A percentile compares a stretch with the other conserved stretches of the same genome.
These are phyloP conservation scores for Acholoe squamosa DNA, from an alignment of 2,888 invertebrate genomes.

Conservation along the genomic window DNA sequence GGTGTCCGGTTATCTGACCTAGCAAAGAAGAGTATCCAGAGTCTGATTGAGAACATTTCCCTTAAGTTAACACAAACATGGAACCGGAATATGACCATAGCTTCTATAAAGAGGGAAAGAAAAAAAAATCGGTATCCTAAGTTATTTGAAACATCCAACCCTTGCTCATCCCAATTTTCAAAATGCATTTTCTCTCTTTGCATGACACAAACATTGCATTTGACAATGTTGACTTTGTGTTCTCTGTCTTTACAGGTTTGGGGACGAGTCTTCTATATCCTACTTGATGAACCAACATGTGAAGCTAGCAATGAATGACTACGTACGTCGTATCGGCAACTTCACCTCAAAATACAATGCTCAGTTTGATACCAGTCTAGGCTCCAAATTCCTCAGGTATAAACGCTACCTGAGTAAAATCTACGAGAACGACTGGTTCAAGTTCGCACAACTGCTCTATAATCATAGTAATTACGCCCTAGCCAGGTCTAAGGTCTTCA, in stretches of 20 bases:
- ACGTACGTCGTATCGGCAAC: slow-evolving; percentile 48
- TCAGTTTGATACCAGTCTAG: slow-evolving; percentile 55
- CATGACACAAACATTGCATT: too few species aligned
- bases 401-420: slow-evolving; percentile 75
- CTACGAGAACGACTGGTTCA: slow-evolving; percentile 77
- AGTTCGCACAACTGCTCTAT: slow-evolving; percentile 73
- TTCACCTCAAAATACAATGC: slow-evolving; percentile 65
- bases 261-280: slow-evolving; percentile 66
- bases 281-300: slow-evolving; percentile 66
- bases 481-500: slow-evolving; percentile 55
- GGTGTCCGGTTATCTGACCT: too few species aligned
- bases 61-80: too few species aligned
- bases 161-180: too few species aligned
- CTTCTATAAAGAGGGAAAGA: too few species aligned
- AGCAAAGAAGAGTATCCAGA: too few species aligned
- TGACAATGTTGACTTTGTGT: not conserved
- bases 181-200: too few species aligned
- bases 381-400: slow-evolving; percentile 69
- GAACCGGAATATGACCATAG: too few species aligned
- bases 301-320: slow-evolving; percentile 57
- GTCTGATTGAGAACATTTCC: too few species aligned
- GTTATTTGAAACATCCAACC: too few species aligned
- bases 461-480: slow-evolving; percentile 65
- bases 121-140: too few species aligned
- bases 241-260: slow-evolving; percentile 27